Evolutionary conservation across 2,113 vertebrate species (phyloP), one percentile per base, ranked within the genome.

Genomic region (Apistogramma diplotaenia): DNA sequence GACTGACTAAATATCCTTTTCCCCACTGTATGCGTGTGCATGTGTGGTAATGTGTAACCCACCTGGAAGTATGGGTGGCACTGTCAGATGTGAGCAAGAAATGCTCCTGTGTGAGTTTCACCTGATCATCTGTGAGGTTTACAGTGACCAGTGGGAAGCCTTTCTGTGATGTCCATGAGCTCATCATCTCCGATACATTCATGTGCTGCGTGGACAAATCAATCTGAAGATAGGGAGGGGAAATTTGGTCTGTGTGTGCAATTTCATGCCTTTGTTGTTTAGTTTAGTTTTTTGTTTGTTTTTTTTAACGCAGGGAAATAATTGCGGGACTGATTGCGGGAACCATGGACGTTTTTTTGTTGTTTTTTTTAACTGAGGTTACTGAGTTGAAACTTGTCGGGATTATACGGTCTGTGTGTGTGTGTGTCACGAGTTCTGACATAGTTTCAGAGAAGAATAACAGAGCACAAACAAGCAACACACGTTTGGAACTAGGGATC

Each of bases 61-160:
- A 97, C 97, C 95, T 96, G 85, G 92, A 83, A 74, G 92, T 87
- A 54, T 91, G 78, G 4, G 93, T 94, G 80, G 89, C 75, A 1
- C 93, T 94, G 83, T 95, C 95, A 73, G 95, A 75, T n/a, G 96
- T 96, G 78, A 95, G 94, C 46, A 95, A 92, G 89, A 98, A 98
- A 78, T 93, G 96, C 85, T 99, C 97, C 87, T 99, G 98, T 9
- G 95, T 93, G 35, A 99, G 19, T 75, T 59, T 92, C 84, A 99
- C 93, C 70, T 89, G 65, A 60, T 89, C 95, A 73, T 95, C 96
- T 25, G 93, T 94, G 78, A 90, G 96, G 71, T 87, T 94, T 73
- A 98, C 95, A 23, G 96, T 98, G 73, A 99, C 96, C 91, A 99
- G 87, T 53, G 98, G 98, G 94, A 99, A 97, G 74, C 98, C 98